Base-by-base conservation (phyloP, 2,113 vertebrate genomes). In the Ancistrus triradiatus region DNA sequence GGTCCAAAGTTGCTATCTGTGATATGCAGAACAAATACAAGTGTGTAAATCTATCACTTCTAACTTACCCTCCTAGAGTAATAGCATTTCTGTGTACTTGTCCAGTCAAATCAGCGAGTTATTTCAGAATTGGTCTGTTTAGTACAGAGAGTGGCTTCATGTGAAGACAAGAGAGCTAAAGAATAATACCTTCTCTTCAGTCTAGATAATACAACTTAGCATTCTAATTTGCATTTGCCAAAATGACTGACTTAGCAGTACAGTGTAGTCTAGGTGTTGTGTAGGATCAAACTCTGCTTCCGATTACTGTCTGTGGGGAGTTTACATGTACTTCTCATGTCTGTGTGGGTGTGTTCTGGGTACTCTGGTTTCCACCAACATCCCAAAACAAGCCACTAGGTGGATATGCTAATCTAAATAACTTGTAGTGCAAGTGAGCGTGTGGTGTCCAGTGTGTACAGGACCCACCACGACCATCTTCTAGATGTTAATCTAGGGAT, bases 81-180 rank as follows among this genome's bases (percentile, higher is more conserved):
- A 83, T 80, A 77, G 79, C 77, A 79, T 85, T 85, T 78, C 61
- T 78, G 74, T 81, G 84, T 84, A 78, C 62, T 64, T 75, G 80
- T 77, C 78, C 76, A 75, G 78, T 86, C 81, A 81, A 77, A 80
- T 85, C 80, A 82, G 77, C 77, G 47, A 70, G 75, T 73, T 81
- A 77, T 82, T 85, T 82, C 63, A 75, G 79, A 49, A 44, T 64
- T 62, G 60, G 73, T 74, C 69, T 63, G 76, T 75, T 72, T 33
- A 27, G 49, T 18, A 43, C 76, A 42, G 57, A 73, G 52, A 62
- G 68, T 68, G 75, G 59, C 15, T n/a, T 5, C 19, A 38, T 4
- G 11, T 37, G n/a, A 56, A 7, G 7, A 10, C 11, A 57, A 52
- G 10, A 21, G 21, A 24, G 21, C 33, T 15, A 37, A 18, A 8